A percentile compares a stretch with the other conserved stretches of the same genome.
Conservation (phyloP, 2,888 invertebrate species). For the Protophormia terraenovae region DNA sequence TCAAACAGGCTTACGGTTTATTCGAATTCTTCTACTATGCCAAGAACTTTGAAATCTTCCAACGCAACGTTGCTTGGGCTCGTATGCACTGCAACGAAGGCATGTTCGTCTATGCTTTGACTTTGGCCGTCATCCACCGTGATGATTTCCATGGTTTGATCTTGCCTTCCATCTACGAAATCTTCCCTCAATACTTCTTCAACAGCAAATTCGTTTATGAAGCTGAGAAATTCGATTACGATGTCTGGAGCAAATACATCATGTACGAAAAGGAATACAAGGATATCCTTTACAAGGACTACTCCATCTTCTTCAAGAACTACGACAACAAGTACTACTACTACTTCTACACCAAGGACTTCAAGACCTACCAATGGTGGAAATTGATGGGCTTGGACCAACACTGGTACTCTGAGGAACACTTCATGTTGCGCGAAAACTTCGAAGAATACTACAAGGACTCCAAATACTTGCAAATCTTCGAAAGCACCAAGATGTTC, state of each 20-base stretch:
- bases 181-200: conserved; percentile 88
- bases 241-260: conserved; percentile 80
- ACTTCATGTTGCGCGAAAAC: conserved; percentile 75
- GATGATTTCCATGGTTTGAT: conserved; percentile 85
- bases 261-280: conserved; percentile 77
- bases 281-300: conserved; percentile 71
- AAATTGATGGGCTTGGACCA: conserved; percentile 76
- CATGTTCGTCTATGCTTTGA: conserved; percentile 86
- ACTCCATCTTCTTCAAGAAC: conserved; percentile 35
- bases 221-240: conserved; percentile 84
- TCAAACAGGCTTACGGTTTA: conserved; percentile 83
- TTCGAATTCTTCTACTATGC: conserved; percentile 87
- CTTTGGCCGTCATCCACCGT: conserved; percentile 85
- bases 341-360: conserved; percentile 70
- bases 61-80: conserved; percentile 86
- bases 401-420: conserved; percentile 68
- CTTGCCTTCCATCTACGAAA: conserved; percentile 88
- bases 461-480: conserved; percentile 71
- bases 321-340: neutral
- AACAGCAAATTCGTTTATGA: conserved; percentile 86
- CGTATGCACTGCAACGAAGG: conserved; percentile 87
- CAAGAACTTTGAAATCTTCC: conserved; percentile 87
- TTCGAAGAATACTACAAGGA: conserved; percentile 71
- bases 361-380: conserved; percentile 77
- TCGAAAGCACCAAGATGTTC: conserved; percentile 73